phyloP scores from a whole-genome alignment of 2,888 invertebrate genomes.

The Melieria picta region DNA sequence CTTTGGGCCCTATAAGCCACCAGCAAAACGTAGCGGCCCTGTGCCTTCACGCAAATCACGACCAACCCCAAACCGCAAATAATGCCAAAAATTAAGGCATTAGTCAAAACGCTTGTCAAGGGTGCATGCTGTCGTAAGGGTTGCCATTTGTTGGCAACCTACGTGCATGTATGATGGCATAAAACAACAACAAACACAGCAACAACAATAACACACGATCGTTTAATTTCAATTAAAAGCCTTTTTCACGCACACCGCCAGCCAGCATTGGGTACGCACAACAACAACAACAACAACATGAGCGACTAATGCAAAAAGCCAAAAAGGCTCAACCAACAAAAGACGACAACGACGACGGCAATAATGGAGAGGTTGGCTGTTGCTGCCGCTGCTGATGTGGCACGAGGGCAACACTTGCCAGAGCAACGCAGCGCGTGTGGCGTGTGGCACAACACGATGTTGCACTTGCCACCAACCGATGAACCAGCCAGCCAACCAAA shows the following conservation, averaged over 20 bases:
- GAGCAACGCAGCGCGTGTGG: conserved; percentile 46
- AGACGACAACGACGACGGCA: conserved; percentile 25
- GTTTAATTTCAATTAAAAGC: conserved; percentile 66
- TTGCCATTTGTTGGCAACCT: no score
- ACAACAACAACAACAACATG: conserved; percentile 13
- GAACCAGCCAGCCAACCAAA: conserved; percentile 22
- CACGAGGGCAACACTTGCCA: conserved; percentile 58
- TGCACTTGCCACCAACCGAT: conserved; percentile 57
- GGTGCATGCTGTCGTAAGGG: neutral
- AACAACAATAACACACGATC: conserved; percentile 56
- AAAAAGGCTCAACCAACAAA: conserved; percentile 51
- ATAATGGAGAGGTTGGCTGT: conserved; percentile 29
- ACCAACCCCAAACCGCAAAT: conserved; percentile 63
- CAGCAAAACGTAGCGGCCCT: no score
- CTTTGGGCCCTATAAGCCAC: no score
- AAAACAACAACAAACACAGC: conserved; percentile 39
- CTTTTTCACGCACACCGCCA: conserved; percentile 53
- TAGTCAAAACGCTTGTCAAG: conserved; percentile 45
- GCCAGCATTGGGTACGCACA: no score
- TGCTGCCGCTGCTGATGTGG: conserved; percentile 10
- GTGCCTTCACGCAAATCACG: conserved; percentile 52
- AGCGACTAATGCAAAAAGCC: conserved; percentile 53
- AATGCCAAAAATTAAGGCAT: conserved; percentile 61
- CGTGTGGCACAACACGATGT: conserved; percentile 54
- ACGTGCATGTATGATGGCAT: no score